Conservation (phyloP, 2,888 invertebrate genomes). For the Orthosia cruda region DNA sequence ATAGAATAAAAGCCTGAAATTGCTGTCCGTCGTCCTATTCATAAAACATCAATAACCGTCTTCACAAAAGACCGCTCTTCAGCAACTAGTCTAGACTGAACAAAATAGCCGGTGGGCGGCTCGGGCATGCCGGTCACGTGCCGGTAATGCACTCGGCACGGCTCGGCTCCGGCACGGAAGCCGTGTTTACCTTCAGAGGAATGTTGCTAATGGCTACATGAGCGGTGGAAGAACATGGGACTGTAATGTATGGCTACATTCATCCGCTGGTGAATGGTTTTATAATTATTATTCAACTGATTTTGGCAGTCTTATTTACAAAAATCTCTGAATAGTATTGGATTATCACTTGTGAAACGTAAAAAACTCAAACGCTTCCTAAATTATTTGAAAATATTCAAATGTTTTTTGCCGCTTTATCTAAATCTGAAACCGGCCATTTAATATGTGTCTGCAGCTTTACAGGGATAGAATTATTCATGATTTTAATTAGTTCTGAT, state of each 20-base stretch:
- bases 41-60: constrained; percentile 20
- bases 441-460: too few relatives aligned
- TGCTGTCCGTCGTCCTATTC: not conserved
- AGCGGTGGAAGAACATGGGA: not conserved
- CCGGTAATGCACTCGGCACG: constrained; percentile 59
- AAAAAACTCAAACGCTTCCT: too few relatives aligned
- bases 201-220: constrained; percentile 40
- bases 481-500: too few relatives aligned
- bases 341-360: too few relatives aligned
- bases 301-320: too few relatives aligned
- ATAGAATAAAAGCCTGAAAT: not conserved
- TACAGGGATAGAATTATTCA: too few relatives aligned
- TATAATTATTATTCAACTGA: not conserved
- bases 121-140: constrained; percentile 59
- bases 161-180: constrained; percentile 19
- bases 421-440: too few relatives aligned
- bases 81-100: constrained; percentile 43
- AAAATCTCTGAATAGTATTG: too few relatives aligned
- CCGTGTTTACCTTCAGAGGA: constrained; percentile 35
- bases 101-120: constrained; percentile 7
- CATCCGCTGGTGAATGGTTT: not conserved
- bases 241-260: constrained; percentile 3
- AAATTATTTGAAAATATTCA: too few relatives aligned
- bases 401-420: too few relatives aligned
- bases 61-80: constrained; percentile 26